These are phyloP conservation scores for Selenia dentaria DNA, from an alignment of 2,888 invertebrate species.

Conservation along the genomic window DNA sequence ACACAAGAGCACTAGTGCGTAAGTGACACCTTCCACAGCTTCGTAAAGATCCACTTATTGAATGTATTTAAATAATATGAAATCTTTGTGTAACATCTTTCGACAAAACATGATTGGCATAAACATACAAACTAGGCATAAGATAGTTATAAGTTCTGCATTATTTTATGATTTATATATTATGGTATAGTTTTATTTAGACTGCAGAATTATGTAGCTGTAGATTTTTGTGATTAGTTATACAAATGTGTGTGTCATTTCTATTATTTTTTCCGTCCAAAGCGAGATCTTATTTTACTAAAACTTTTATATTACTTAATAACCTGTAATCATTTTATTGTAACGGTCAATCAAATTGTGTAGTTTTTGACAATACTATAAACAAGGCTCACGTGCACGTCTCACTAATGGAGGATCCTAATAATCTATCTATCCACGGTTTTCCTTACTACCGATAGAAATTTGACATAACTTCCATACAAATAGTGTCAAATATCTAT, in stretches of 20 bases:
- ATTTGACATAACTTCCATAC: too few relatives aligned
- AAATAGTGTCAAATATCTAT: too few relatives aligned
- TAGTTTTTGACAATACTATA: too few relatives aligned
- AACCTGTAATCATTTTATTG: conserved; percentile 43
- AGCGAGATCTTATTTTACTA: conserved; percentile 46
- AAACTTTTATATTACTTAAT: conserved; percentile 48
- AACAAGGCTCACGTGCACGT: too few relatives aligned
- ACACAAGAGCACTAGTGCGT: too few relatives aligned
- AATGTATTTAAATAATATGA: too few relatives aligned
- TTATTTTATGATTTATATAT: conserved; percentile 36
- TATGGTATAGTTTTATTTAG: conserved; percentile 35
- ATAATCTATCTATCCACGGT: too few relatives aligned
- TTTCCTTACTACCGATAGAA: too few relatives aligned
- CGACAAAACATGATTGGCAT: conserved; percentile 25
- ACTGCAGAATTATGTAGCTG: conserved; percentile 44
- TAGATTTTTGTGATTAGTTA: conserved; percentile 39
- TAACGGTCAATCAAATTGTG: conserved; percentile 4
- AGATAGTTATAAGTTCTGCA: conserved; percentile 42
- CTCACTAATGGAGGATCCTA: too few relatives aligned
- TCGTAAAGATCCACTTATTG: too few relatives aligned
- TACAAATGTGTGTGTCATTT: conserved; percentile 31
- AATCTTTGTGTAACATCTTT: not conserved
- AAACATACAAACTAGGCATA: conserved; percentile 44
- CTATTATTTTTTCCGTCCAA: conserved; percentile 74
- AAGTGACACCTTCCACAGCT: not conserved